Evolutionary conservation across 2,113 vertebrate genomes (phyloP).

Genomic region (Formicarius rufipectus): DNA sequence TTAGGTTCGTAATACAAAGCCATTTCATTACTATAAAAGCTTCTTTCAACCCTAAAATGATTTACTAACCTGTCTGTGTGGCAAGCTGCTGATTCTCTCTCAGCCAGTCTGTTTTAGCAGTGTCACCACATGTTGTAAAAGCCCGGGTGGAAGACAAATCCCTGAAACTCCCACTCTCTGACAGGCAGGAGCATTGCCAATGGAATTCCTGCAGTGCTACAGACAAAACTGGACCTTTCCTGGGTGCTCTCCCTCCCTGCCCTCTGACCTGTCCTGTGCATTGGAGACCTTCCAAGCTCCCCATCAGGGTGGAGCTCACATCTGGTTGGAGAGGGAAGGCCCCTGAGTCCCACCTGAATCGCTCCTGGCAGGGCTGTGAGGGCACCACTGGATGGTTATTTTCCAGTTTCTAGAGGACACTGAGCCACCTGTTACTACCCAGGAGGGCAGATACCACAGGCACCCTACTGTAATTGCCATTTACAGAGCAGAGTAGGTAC

Average conservation of each 20-base stretch:
- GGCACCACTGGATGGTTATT: background rate
- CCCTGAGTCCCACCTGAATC: background rate
- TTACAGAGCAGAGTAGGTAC: background rate
- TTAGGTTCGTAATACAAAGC: background rate
- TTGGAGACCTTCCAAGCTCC: background rate
- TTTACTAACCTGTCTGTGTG: background rate
- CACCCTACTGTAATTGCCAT: background rate
- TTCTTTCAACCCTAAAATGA: background rate
- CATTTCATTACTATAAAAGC: conserved; percentile 36
- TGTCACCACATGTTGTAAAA: background rate
- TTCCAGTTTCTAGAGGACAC: background rate
- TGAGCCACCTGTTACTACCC: background rate
- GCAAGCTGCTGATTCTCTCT: background rate
- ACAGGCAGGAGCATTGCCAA: background rate
- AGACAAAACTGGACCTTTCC: accelerated
- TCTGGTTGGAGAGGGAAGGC: background rate
- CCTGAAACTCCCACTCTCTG: background rate
- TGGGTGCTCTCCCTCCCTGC: background rate
- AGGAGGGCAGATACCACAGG: background rate
- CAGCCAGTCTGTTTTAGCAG: background rate
- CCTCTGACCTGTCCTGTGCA: background rate
- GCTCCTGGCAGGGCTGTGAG: background rate
- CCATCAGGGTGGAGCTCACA: background rate
- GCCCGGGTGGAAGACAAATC: background rate
- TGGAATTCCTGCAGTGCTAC: background rate